Percentiles rank a stretch among this genome's conserved stretches.
These are phyloP conservation scores for Eupithecia dodoneata DNA, from an alignment of 2,888 invertebrate species.

Conservation along the genomic window DNA sequence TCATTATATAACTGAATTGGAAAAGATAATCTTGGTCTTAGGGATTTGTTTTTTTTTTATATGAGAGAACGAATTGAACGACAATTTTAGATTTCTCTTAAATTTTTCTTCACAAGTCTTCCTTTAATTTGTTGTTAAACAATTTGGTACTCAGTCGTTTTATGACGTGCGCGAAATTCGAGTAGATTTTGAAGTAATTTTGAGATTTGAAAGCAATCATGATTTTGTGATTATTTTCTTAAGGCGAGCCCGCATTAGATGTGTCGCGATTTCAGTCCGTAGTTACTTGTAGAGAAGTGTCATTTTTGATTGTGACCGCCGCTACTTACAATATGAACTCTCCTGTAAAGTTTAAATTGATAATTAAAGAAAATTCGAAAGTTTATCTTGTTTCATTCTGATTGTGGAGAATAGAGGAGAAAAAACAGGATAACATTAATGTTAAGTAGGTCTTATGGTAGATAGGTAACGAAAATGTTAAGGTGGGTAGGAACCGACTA, in stretches of 20 bases:
- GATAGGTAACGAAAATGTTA: too few species aligned
- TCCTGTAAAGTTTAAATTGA: slow-evolving; percentile 83
- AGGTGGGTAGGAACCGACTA: too few species aligned
- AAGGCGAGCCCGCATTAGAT: slow-evolving; percentile 55
- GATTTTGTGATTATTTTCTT: slow-evolving; percentile 47
- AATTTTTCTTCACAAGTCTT: slow-evolving; percentile 28
- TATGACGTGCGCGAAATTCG: slow-evolving; percentile 9
- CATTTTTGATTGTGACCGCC: slow-evolving; percentile 53
- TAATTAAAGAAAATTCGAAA: slow-evolving; percentile 82
- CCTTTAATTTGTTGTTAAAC: slow-evolving; percentile 20
- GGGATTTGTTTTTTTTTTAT: not conserved
- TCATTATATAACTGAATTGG: not conserved
- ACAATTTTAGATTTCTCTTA: not conserved
- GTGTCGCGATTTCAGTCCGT: slow-evolving; percentile 55
- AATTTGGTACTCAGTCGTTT: slow-evolving; percentile 15
- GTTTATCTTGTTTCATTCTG: slow-evolving; percentile 69
- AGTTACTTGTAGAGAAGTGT: slow-evolving; percentile 56
- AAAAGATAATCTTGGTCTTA: not conserved
- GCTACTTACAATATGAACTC: slow-evolving; percentile 65
- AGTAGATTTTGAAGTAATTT: slow-evolving; percentile 12
- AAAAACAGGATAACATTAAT: not conserved
- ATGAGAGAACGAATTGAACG: not conserved
- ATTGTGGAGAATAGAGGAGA: not conserved
- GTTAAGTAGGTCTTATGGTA: not conserved
- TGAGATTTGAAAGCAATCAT: slow-evolving; percentile 50